Percentiles rank a stretch among this genome's conserved stretches.
These are phyloP conservation scores for Ophthalmolycus amberensis DNA, from an alignment of 2,113 vertebrate species.

Conservation along the genomic window DNA sequence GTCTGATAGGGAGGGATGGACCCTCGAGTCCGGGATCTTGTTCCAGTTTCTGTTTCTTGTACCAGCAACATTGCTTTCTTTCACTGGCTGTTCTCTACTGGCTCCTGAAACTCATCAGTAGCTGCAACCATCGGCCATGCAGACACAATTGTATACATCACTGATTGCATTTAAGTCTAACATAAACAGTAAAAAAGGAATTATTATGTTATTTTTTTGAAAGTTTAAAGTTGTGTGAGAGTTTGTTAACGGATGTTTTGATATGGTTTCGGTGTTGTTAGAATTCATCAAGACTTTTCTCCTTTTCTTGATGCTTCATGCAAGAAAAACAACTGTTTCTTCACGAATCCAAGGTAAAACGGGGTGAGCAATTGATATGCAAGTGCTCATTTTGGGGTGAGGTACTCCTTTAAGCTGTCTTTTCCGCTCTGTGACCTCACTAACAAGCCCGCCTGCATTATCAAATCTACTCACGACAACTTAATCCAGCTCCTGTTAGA, in stretches of 20 bases:
- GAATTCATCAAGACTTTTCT: no score
- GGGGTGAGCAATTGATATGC: no score
- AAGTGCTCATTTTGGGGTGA: no score
- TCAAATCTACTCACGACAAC: constrained; percentile 24
- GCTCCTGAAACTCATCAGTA: neutral
- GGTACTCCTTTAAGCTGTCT: constrained; percentile 11
- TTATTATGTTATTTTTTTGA: neutral
- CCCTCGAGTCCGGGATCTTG: neutral
- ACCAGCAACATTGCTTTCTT: neutral
- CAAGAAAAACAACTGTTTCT: no score
- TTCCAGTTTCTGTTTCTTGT: neutral
- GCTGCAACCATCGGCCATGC: neutral
- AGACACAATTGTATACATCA: no score
- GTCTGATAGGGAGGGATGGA: neutral
- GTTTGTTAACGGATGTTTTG: no score
- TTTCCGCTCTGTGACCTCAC: constrained; percentile 14
- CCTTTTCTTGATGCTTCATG: no score
- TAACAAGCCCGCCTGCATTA: constrained; percentile 3
- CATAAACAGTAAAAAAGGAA: neutral
- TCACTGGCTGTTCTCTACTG: neutral
- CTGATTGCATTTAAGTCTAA: constrained; percentile 3
- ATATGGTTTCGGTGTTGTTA: no score
- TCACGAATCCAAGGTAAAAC: no score
- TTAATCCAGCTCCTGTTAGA: constrained; percentile 46
- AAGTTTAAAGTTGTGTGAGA: no score